Percentiles rank a stretch among this genome's conserved stretches.
phyloP scores from a whole-genome alignment of 2,113 vertebrate species.

The Coregonus clupeaformis region DNA sequence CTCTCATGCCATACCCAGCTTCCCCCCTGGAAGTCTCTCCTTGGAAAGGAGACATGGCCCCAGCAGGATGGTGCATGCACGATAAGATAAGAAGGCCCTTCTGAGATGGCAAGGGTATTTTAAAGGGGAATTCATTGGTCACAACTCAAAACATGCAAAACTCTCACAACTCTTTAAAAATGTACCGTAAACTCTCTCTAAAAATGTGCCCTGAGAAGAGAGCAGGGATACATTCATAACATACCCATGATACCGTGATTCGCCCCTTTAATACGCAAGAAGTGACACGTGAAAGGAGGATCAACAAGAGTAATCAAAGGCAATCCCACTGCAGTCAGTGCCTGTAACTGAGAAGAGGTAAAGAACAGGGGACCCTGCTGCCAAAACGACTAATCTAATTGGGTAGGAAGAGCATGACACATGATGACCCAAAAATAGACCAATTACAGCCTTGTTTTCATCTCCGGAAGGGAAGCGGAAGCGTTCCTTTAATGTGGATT shows the following conservation, averaged over 20 bases:
- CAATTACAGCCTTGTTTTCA: conserved; percentile 31
- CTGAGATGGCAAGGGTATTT: too few species aligned
- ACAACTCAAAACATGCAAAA: not conserved
- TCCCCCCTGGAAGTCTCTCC: not conserved
- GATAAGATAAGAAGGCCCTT: conserved; percentile 19
- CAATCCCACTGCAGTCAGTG: conserved; percentile 4
- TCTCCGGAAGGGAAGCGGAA: conserved; percentile 44
- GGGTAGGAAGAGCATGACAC: conserved; percentile 35
- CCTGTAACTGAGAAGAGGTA: conserved; percentile 27
- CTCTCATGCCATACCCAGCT: too few species aligned
- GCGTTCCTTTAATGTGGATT: conserved; percentile 36
- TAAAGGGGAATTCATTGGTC: too few species aligned
- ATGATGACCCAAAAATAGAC: conserved; percentile 48
- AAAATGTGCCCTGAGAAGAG: not conserved
- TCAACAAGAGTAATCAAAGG: conserved; percentile 25
- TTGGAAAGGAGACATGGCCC: not conserved
- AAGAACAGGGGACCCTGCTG: conserved; percentile 28
- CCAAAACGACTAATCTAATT: conserved; percentile 47
- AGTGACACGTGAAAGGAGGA: conserved; percentile 26
- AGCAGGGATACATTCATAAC: not conserved
- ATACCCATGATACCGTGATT: conserved; percentile 6
- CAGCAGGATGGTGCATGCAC: not conserved
- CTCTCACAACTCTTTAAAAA: not conserved
- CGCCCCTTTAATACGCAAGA: conserved; percentile 11
- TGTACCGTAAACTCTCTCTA: not conserved